These are phyloP conservation scores for Zootermopsis nevadensis DNA, from an alignment of 2,888 invertebrate genomes.

Conservation along the genomic window DNA sequence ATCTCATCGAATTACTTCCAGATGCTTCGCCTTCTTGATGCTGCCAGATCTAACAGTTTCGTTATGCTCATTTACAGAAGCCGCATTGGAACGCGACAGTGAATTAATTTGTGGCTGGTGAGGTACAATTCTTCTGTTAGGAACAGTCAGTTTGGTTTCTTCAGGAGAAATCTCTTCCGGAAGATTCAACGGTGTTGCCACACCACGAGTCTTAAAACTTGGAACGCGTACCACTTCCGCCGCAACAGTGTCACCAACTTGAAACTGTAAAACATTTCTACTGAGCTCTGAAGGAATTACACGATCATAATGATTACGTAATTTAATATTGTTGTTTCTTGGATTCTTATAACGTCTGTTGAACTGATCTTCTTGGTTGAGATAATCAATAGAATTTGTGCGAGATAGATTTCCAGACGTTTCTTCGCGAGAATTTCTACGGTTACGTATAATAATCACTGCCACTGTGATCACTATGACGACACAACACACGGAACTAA, in stretches of 20 bases:
- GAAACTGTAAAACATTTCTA: neutral
- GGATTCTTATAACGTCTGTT: neutral
- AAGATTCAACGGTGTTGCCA: conserved; percentile 17
- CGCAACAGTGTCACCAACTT: neutral
- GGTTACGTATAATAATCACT: neutral
- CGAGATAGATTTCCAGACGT: conserved; percentile 7
- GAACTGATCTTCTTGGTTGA: conserved; percentile 3
- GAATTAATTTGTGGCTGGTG: neutral
- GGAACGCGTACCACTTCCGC: conserved; percentile 30
- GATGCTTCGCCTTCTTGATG: neutral
- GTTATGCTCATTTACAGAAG: neutral
- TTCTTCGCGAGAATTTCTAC: neutral
- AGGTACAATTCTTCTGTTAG: neutral
- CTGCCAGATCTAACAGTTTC: neutral
- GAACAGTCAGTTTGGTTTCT: neutral
- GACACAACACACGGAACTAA: neutral
- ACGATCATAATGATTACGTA: neutral
- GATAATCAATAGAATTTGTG: conserved; percentile 11
- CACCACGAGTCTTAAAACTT: conserved; percentile 31
- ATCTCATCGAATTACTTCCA: neutral
- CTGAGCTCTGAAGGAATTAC: neutral
- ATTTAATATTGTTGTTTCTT: neutral
- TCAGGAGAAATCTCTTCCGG: conserved; percentile 8
- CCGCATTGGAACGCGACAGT: neutral
- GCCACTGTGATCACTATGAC: neutral